Evolutionary conservation across 2,113 vertebrate genomes (phyloP).

Genomic region (Malurus elegans): DNA sequence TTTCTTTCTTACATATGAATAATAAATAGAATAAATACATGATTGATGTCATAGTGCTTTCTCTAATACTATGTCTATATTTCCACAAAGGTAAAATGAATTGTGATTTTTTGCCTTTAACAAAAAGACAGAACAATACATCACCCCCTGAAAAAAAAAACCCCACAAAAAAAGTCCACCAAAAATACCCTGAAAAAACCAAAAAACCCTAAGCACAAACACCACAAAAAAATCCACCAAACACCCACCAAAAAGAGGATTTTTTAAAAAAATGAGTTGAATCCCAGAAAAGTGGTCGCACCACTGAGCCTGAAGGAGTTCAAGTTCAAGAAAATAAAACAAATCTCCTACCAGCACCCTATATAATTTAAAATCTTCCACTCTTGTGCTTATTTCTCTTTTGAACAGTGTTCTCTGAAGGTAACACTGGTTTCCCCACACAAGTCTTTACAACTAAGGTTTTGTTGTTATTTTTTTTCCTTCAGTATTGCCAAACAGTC

Average conservation of each 20-base stretch:
- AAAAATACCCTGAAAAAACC: neutral
- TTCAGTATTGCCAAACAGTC: neutral
- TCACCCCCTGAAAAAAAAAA: neutral
- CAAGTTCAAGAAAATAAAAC: neutral
- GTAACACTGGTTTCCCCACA: neutral
- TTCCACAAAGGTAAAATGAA: neutral
- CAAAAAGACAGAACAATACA: neutral
- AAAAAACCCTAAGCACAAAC: neutral
- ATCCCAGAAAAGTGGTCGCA: neutral
- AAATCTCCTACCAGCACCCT: accelerated
- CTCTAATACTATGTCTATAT: neutral
- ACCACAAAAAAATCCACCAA: neutral
- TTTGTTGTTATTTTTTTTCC: neutral
- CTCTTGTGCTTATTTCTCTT: neutral
- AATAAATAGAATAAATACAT: neutral
- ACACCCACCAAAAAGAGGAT: neutral
- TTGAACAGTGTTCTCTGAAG: neutral
- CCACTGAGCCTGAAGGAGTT: neutral
- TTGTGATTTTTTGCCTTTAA: neutral
- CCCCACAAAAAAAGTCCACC: neutral
- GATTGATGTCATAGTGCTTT: neutral
- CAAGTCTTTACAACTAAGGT: neutral
- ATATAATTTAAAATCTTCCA: neutral
- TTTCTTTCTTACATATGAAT: neutral
- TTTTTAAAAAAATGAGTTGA: neutral